Evolutionary conservation across 2,888 invertebrate genomes (phyloP).

Genomic region (Apotomis betuletana): DNA sequence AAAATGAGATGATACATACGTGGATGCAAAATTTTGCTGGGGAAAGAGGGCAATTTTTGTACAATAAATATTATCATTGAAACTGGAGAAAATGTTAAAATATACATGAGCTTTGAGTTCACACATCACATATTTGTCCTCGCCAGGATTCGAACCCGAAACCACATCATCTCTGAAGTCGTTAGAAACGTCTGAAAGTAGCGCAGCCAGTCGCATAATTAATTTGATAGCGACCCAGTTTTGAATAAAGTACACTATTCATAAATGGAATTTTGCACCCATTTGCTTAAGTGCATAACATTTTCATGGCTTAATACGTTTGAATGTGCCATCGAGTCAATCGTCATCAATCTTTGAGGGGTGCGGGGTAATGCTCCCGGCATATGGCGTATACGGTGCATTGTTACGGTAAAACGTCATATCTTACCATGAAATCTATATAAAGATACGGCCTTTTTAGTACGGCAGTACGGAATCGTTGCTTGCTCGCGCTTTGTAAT

Average conservation of each 20-base stretch:
- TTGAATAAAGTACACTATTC: conserved; percentile 32
- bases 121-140: no score
- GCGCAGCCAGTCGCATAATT: conserved; percentile 9
- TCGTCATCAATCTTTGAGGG: conserved; percentile 80
- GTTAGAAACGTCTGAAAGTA: neutral
- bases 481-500: conserved; percentile 51
- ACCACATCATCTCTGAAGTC: no score
- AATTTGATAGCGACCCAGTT: conserved; percentile 30
- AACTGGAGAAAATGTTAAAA: no score
- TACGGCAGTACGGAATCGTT: conserved; percentile 39
- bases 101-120: no score
- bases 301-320: conserved; percentile 81
- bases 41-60: no score
- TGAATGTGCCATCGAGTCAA: conserved; percentile 69
- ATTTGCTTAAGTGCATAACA: conserved; percentile 79
- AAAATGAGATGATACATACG: no score
- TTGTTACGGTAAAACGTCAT: no score
- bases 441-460: no score
- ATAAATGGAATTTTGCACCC: conserved; percentile 63
- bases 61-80: no score
- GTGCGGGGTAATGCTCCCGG: conserved; percentile 74
- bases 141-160: no score
- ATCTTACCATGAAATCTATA: no score
- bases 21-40: no score
- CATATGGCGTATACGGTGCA: conserved; percentile 72